These are phyloP conservation scores for Adelognathus sp. DNA, from an alignment of 2,888 invertebrate species.

Conservation along the genomic window DNA sequence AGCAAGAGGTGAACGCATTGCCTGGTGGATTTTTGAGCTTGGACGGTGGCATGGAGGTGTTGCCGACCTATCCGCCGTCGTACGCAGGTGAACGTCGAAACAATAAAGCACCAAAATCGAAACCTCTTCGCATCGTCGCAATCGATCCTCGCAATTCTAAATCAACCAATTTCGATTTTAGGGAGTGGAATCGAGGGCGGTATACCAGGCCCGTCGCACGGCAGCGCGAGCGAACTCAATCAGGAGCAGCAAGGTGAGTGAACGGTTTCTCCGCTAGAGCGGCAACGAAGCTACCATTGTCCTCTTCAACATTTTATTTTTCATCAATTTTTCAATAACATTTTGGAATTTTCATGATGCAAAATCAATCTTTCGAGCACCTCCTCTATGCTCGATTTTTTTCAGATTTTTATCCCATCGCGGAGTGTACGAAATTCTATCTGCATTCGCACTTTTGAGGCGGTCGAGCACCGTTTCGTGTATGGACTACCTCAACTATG, in stretches of 20 bases:
- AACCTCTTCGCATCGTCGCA: not conserved
- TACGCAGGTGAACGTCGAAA: conserved; percentile 74
- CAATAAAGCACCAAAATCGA: not conserved
- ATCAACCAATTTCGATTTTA: conserved; percentile 40
- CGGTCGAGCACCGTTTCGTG: no score
- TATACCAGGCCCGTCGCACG: conserved; percentile 79
- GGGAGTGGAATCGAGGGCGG: conserved; percentile 78
- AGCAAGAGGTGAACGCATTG: conserved; percentile 78
- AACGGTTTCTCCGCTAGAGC: conserved; percentile 45
- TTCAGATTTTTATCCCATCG: no score
- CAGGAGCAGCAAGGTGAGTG: conserved; percentile 81
- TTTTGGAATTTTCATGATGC: no score
- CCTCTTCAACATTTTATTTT: no score
- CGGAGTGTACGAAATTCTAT: no score
- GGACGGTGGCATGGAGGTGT: conserved; percentile 80
- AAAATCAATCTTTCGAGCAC: no score
- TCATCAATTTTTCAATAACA: no score
- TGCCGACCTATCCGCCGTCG: conserved; percentile 78
- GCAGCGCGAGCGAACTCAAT: conserved; percentile 75
- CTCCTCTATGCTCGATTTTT: no score
- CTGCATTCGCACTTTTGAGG: no score
- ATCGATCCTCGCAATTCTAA: not conserved
- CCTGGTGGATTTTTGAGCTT: conserved; percentile 79
- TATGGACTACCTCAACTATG: no score
- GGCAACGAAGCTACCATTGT: no score